These are phyloP conservation scores for Salvelinus sp. DNA, from an alignment of 2,113 vertebrate species.

Conservation along the genomic window DNA sequence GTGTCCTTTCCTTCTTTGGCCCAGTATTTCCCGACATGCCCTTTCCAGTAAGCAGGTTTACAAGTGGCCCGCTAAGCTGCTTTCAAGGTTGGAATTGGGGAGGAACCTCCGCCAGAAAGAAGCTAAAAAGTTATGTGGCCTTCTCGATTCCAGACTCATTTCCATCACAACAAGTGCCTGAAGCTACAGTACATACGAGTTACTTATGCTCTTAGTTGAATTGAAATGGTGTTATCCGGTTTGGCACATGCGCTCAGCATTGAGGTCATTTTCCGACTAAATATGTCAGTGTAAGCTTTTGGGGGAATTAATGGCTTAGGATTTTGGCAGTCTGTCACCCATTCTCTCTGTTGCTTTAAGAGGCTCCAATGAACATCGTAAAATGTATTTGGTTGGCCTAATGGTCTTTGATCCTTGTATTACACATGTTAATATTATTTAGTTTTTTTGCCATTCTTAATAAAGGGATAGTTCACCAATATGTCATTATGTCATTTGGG, in stretches of 20 bases:
- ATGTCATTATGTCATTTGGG: too few species aligned
- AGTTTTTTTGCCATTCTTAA: too few species aligned
- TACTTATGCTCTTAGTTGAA: constrained; percentile 8
- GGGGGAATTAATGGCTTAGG: constrained; percentile 51
- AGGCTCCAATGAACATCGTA: neutral
- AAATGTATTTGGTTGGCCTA: neutral
- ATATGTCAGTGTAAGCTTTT: constrained; percentile 33
- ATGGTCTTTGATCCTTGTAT: too few species aligned
- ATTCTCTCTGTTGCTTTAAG: constrained; percentile 9
- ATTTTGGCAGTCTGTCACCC: constrained; percentile 32
- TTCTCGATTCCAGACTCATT: constrained; percentile 29
- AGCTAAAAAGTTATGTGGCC: constrained; percentile 11
- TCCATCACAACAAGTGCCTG: constrained; percentile 20
- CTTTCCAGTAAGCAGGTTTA: constrained; percentile 65
- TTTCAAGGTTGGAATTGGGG: constrained; percentile 64
- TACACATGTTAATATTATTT: too few species aligned
- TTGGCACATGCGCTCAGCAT: neutral
- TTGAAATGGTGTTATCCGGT: constrained; percentile 19
- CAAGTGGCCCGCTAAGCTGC: constrained; percentile 69
- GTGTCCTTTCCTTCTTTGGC: constrained; percentile 10
- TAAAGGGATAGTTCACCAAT: too few species aligned
- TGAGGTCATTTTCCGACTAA: constrained; percentile 13
- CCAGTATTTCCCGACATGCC: constrained; percentile 49
- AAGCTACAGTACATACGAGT: neutral
- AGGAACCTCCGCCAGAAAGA: constrained; percentile 23